Percentiles rank a stretch among this genome's conserved stretches.
Evolutionary conservation across 1,140 invertebrate species (phyloP).

Genomic region (Trichonephila clavipes): DNA sequence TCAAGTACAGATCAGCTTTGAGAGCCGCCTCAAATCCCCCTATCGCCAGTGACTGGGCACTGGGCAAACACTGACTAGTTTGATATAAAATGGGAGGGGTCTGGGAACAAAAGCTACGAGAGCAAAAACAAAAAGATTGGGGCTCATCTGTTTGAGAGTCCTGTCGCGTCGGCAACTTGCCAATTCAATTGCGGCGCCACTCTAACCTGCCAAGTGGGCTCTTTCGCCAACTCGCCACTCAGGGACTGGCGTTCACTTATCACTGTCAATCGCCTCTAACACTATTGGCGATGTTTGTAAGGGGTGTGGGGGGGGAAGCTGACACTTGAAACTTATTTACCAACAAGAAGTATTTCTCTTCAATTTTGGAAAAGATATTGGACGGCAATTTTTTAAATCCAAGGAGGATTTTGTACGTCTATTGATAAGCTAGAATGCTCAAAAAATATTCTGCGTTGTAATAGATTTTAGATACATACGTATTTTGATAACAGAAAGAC

Average conservation of each 20-base stretch:
- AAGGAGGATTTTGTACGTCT: no score
- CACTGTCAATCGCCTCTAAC: conserved; percentile 43
- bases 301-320: not conserved
- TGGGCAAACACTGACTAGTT: conserved; percentile 28
- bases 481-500: no score
- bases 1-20: conserved; percentile 31
- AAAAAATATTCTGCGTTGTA: no score
- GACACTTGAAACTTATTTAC: conserved; percentile 1
- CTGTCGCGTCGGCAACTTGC: conserved; percentile 24
- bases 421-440: no score
- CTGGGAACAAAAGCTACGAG: not conserved
- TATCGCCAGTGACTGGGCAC: not conserved
- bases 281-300: not conserved
- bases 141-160: conserved; percentile 39
- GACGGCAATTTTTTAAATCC: no score
- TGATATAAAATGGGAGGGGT: conserved; percentile 12
- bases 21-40: not conserved
- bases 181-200: conserved; percentile 44
- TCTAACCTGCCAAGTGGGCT: conserved; percentile 9
- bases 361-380: not conserved
- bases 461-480: no score
- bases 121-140: conserved; percentile 30
- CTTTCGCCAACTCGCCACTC: conserved; percentile 23
- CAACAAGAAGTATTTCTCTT: not conserved
- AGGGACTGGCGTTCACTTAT: conserved; percentile 30